Evolutionary conservation across 1,140 invertebrate species (phyloP).

Genomic region (Aphis gossypii): DNA sequence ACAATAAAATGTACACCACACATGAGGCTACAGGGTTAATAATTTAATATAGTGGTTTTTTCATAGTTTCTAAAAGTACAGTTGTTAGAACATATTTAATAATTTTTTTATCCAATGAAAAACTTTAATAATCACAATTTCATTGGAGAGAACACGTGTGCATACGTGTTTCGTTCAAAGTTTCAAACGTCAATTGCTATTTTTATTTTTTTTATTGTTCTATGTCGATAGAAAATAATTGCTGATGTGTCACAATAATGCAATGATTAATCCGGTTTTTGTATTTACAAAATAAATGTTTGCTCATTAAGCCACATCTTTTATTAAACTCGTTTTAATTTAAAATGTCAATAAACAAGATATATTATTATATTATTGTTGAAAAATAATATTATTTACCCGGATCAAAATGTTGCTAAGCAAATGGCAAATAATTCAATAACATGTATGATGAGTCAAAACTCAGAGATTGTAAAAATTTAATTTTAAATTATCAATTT

Average conservation of each 20-base stretch:
- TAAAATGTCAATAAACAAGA: neutral
- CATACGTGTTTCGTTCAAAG: neutral
- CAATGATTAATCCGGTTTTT: neutral
- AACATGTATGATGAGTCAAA: neutral
- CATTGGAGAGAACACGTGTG: neutral
- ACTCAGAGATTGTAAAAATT: neutral
- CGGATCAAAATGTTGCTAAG: neutral
- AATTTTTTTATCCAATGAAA: neutral
- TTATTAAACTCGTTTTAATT: conserved; percentile 7
- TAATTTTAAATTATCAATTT: neutral
- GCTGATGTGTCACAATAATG: neutral
- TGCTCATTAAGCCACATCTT: neutral
- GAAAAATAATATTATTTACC: neutral
- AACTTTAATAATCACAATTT: neutral
- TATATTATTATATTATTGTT: neutral
- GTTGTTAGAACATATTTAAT: neutral
- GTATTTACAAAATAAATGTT: neutral
- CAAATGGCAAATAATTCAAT: neutral
- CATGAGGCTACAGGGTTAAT: neutral
- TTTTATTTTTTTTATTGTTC: neutral
- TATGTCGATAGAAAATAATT: neutral
- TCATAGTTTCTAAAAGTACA: neutral
- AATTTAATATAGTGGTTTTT: neutral
- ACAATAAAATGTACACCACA: neutral
- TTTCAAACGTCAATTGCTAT: neutral